Percentiles rank a stretch among this genome's conserved stretches.
phyloP scores from a whole-genome alignment of 2,888 invertebrate genomes.

The Scaptomyza reducta region DNA sequence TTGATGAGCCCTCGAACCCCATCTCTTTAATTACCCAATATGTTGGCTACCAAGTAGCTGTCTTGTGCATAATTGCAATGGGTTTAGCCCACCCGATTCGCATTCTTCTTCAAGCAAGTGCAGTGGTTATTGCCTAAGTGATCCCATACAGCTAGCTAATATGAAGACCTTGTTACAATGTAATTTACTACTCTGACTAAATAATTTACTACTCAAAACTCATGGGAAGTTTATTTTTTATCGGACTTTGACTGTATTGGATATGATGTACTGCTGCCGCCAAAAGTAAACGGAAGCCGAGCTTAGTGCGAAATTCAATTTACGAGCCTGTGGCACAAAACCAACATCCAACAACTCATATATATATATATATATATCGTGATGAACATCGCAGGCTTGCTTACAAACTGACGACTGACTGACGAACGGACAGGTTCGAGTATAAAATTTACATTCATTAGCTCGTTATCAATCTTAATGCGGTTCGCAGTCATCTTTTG shows the following conservation, averaged over 20 bases:
- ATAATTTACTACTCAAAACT: not conserved
- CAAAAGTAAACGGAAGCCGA: conserved; percentile 68
- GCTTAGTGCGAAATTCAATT: conserved; percentile 75
- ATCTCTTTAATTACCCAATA: conserved; percentile 76
- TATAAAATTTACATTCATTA: conserved; percentile 83
- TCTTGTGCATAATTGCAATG: conserved; percentile 63
- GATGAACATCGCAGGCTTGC: conserved; percentile 35
- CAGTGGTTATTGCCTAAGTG: conserved; percentile 40
- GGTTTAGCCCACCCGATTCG: conserved; percentile 24
- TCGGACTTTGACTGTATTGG: conserved; percentile 49
- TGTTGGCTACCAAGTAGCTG: conserved; percentile 53
- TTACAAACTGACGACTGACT: conserved; percentile 22
- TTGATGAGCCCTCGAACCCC: conserved; percentile 49
- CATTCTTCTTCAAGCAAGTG: conserved; percentile 7
- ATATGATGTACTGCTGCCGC: conserved; percentile 31
- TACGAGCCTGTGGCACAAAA: conserved; percentile 46
- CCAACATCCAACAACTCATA: conserved; percentile 22
- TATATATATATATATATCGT: conserved; percentile 37
- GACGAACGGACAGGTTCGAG: conserved; percentile 35
- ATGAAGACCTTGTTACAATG: no score
- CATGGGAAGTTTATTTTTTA: conserved; percentile 18
- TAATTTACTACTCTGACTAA: not conserved
- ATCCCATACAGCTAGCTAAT: not conserved
- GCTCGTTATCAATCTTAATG: conserved; percentile 82
- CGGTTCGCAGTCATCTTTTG: conserved; percentile 52